phyloP scores from a whole-genome alignment of 2,113 vertebrate genomes.

The Epinephelus cyanopodus region DNA sequence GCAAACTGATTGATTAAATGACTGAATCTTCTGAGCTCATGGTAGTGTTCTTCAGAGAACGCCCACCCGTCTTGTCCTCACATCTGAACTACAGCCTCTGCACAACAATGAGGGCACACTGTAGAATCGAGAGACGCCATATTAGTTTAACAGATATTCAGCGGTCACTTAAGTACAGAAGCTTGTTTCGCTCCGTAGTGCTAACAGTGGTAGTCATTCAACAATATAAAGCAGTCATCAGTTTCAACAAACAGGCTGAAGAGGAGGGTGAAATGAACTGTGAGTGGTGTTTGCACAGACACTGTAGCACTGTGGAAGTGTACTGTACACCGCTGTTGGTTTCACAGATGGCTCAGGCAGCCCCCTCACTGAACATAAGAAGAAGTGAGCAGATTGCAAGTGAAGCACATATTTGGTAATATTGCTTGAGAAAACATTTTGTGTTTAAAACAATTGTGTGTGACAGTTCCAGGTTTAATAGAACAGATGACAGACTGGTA shows the following conservation, averaged over 20 bases:
- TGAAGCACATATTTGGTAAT: neutral
- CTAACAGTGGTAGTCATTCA: neutral
- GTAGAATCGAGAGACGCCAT: neutral
- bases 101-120: neutral
- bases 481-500: neutral
- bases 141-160: neutral
- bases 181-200: neutral
- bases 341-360: slow-evolving; percentile 28
- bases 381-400: neutral
- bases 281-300: neutral
- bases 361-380: slow-evolving; percentile 6
- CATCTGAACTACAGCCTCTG: neutral
- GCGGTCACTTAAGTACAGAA: neutral
- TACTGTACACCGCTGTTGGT: neutral
- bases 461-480: neutral
- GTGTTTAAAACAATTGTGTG: neutral
- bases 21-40: neutral
- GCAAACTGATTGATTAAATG: no score
- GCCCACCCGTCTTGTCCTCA: neutral
- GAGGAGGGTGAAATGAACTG: neutral
- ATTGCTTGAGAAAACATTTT: neutral
- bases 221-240: neutral
- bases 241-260: neutral
- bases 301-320: neutral
- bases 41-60: neutral